These are phyloP conservation scores for Phenganax subtilis DNA, from an alignment of 92 coral and sea anemone genomes.

Conservation along the genomic window DNA sequence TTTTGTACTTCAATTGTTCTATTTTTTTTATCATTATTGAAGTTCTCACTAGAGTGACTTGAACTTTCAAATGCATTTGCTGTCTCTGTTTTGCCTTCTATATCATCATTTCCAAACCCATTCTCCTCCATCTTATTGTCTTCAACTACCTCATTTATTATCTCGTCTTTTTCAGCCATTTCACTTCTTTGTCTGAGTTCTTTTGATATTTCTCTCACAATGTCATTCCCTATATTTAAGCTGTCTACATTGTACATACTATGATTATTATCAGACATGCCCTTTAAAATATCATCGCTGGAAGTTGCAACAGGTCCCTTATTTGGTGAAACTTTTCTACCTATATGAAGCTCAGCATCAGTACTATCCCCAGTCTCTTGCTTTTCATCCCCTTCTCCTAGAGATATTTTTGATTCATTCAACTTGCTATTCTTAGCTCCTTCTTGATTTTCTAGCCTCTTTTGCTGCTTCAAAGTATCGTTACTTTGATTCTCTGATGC, in stretches of 20 bases:
- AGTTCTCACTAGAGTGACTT: neutral
- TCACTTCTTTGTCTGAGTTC: neutral
- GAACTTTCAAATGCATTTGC: neutral
- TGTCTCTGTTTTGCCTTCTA: neutral
- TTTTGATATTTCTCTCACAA: neutral
- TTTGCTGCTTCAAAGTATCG: neutral
- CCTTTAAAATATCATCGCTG: neutral
- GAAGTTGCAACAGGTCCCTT: neutral
- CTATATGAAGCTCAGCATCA: neutral
- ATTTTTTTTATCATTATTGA: neutral
- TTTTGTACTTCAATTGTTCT: neutral
- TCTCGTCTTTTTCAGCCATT: neutral
- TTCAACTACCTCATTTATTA: neutral
- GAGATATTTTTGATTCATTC: neutral
- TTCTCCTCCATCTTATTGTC: neutral
- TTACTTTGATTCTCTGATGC: neutral
- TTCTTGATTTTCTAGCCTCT: neutral
- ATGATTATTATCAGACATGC: neutral
- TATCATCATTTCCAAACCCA: neutral
- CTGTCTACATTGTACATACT: neutral
- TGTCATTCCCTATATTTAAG: neutral
- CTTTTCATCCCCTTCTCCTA: neutral
- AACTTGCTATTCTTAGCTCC: neutral
- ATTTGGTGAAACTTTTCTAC: neutral
- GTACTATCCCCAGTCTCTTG: neutral